phyloP scores from a whole-genome alignment of 1,140 invertebrate species.

The Orchestia grillus region DNA sequence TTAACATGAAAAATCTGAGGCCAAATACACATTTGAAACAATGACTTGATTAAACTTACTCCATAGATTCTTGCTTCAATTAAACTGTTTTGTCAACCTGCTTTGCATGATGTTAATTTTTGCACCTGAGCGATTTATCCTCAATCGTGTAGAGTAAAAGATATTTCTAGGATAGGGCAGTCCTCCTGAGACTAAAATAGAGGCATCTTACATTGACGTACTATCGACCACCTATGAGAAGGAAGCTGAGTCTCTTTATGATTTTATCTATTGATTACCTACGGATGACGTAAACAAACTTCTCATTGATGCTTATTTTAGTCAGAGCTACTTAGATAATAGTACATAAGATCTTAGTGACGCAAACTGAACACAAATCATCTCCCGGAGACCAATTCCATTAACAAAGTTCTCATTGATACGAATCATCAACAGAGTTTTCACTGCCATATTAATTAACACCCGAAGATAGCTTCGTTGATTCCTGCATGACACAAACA shows the following conservation, averaged over 20 bases:
- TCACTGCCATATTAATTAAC: too few species aligned
- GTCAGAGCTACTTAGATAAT: not conserved
- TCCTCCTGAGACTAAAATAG: not conserved
- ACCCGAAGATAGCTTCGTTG: too few species aligned
- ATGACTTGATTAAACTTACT: not conserved
- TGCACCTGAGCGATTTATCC: not conserved
- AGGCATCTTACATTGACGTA: not conserved
- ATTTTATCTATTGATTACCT: not conserved
- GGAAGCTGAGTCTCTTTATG: not conserved
- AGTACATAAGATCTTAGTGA: not conserved
- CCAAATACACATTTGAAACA: not conserved
- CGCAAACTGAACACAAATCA: not conserved
- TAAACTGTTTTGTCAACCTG: not conserved
- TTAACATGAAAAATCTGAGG: not conserved
- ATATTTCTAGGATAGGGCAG: not conserved
- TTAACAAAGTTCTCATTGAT: too few species aligned
- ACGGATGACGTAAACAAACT: too few species aligned
- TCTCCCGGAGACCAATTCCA: too few species aligned
- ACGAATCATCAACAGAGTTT: too few species aligned
- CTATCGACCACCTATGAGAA: not conserved
- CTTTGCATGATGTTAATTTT: not conserved
- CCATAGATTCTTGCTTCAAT: not conserved
- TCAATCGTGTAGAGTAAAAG: not conserved
- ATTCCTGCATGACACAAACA: too few species aligned
- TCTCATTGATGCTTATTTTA: not conserved